Evolutionary conservation across 2,888 invertebrate genomes (phyloP), one percentile per base, ranked within the genome.

Genomic region (Cephus pygmeus): DNA sequence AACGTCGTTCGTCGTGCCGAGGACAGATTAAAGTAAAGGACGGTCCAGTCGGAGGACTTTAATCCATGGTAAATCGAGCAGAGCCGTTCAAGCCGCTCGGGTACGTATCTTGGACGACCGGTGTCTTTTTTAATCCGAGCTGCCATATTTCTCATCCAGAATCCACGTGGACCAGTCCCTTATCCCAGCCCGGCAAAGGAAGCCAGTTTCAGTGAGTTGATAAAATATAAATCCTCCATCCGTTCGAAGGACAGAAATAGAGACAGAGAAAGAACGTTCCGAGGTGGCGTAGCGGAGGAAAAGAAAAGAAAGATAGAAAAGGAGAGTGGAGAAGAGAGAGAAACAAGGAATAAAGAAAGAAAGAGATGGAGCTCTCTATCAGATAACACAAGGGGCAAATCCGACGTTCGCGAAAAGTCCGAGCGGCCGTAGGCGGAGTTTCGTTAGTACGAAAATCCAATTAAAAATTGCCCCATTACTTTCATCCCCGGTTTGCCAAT

Each of bases 391-490:
- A 75, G 75, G 30, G 33, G 71, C 15, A 73, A 76, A 76, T 73
- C 73, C 76, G 11, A 12, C 31, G 76, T 35, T n/a, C 31, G 40
- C 30, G 71, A 75, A 76, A 76, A 78, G 78, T 76, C 34, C 78
- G 35, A 69, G 75, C 34, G 34, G n/a, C 30, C 35, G 76, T 73
- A 73, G 71, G 71, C 36, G 76, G 76, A 73, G 78, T 78, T 78
- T 73, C 69, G 68, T 73, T 73, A 30, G 71, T 23, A 56, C 56
- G 56, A 56, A 23, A 76, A 78, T 78, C 78, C 78, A 78, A 78
- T 78, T 78, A 78, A 78, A 76, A 78, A 75, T 75, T 78, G 76
- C 76, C 73, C 75, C 34, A 68, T 56, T 56, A 56, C 56, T 56
- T 56, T 56, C 56, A 56, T 56, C 56, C 56, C 56, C 56, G 56